Evolutionary conservation across 2,888 invertebrate species (phyloP), one percentile per base, ranked within the genome.

Genomic region (Hyposoter dolosus): DNA sequence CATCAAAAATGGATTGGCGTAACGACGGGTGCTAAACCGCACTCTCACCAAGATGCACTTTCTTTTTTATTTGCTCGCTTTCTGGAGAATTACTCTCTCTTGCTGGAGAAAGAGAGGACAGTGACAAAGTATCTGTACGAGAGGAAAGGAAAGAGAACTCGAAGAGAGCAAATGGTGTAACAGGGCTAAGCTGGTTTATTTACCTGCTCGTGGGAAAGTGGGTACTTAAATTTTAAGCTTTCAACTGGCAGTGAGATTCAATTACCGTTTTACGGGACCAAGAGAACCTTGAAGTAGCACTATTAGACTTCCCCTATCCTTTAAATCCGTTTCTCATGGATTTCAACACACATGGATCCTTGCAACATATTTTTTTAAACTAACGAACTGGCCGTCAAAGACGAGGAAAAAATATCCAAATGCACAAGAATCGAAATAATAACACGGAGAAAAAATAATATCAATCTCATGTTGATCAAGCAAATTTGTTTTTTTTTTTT

Each of bases 201-300:
- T 89, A 88, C 86, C 83, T 87, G 86, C 69, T 82, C 45, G 82
- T 79, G 83, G 82, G 86, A 89, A 89, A 91, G 89, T 85, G 88
- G 90, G 85, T 89, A 90, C 90, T 92, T 90, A 90, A 91, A 90
- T 90, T 92, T 91, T 90, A 90, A 91, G 90, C 89, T 89, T 89
- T 90, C 89, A 88, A 85, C 88, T 81, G 85, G 85, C 88, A 88
- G 88, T 87, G 88, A 86, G 89, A 92, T 92, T 92, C 91, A 91
- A 91, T 92, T 91, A 92, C 89, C 89, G 88, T 88, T 89, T 90
- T 89, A 90, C 89, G 90, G 86, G 90, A 88, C 76, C 87, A 83
- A 60, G 90, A 88, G 89, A 90, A 90, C 90, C 90, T 90, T 90
- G 90, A 90, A 90, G 89, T 87, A 85, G 83, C 56, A 68, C 79